Percentiles rank a stretch among this genome's conserved stretches.
These are phyloP conservation scores for Donacobius atricapilla DNA, from an alignment of 2,113 vertebrate species.

Conservation along the genomic window DNA sequence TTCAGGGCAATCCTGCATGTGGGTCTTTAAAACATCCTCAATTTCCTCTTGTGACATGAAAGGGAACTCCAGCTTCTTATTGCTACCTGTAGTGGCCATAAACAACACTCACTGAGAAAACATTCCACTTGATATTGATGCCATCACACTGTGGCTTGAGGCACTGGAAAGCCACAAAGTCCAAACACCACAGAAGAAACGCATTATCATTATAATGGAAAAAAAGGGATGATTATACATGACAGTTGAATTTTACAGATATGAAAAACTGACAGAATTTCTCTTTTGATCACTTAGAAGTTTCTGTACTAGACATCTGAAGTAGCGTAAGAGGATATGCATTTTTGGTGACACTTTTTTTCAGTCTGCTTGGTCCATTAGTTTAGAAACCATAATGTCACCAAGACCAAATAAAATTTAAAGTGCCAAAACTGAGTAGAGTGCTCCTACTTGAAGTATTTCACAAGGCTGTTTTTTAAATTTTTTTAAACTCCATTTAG, in stretches of 20 bases:
- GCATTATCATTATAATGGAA: neutral
- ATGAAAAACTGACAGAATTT: neutral
- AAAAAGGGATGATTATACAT: neutral
- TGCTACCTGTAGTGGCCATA: constrained; percentile 72
- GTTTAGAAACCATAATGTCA: neutral
- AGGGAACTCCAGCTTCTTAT: constrained; percentile 76
- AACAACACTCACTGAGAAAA: neutral
- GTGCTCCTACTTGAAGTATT: neutral
- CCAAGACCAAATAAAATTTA: neutral
- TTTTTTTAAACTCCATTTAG: neutral
- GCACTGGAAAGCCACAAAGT: neutral
- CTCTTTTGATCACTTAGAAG: neutral
- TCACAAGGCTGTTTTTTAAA: neutral
- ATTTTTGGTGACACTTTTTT: neutral
- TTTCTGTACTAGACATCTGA: neutral
- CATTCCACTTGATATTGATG: neutral
- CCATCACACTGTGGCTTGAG: neutral
- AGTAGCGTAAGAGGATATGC: neutral
- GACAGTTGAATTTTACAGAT: neutral
- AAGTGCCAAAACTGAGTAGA: neutral
- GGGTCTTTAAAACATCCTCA: constrained; percentile 79
- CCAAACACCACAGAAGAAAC: neutral
- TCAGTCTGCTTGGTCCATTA: neutral
- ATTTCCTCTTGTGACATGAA: constrained; percentile 90
- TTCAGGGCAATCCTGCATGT: constrained; percentile 84